Base-by-base conservation (phyloP, 1,140 invertebrate genomes). In the Lepeophtheirus salmonis region DNA sequence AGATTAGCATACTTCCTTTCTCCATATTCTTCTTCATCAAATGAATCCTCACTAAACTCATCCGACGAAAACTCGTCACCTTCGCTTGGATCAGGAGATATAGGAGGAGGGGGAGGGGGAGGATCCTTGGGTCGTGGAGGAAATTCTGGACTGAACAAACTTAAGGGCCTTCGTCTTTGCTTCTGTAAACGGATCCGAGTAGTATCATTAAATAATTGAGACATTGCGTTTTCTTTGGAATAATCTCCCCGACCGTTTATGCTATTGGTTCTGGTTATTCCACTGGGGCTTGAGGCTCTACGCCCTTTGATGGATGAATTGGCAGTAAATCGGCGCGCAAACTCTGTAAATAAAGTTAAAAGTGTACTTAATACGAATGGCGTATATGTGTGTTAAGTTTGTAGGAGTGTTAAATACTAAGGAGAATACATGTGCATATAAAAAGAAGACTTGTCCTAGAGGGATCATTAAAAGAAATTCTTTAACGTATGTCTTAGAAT, bases 21-120 rank as follows among this genome's bases (percentile, higher is more conserved):
- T 4, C 21, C 50, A n/a, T n/a, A n/a, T n/a, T n/a, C n/a, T n/a
- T n/a, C n/a, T 22, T 52, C n/a, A 16, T 52, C 50, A 16, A 52
- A 52, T 12, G 21, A n/a, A 25, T 56, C 55, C 23, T 57, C 55
- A 25, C 55, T 57, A 21, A 57, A 57, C 55, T 57, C 55, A 57
- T 57, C 55, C 2, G 22, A 26, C 16, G 55, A 57, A 23, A 57
- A 57, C 23, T 30, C 23, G 55, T 57, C 55, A 12, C n/a, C 55
- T 21, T 57, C 55, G 25, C 22, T 26, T 14, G 17, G 16, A 4
- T 16, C 55, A 14, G 21, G 13, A 16, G 13, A n/a, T n/a, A 30
- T 25, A 2, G 55, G 55, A 18, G 55, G 55, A 3, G 55, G 55
- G 17, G 55, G 55, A 17, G 55, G 55, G 1, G 55, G 55, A 41